A percentile compares a stretch with the other conserved stretches of the same genome.
These are phyloP conservation scores for Myrmecobius fasciatus DNA, from an alignment of 2,113 vertebrate species.

Conservation along the genomic window DNA sequence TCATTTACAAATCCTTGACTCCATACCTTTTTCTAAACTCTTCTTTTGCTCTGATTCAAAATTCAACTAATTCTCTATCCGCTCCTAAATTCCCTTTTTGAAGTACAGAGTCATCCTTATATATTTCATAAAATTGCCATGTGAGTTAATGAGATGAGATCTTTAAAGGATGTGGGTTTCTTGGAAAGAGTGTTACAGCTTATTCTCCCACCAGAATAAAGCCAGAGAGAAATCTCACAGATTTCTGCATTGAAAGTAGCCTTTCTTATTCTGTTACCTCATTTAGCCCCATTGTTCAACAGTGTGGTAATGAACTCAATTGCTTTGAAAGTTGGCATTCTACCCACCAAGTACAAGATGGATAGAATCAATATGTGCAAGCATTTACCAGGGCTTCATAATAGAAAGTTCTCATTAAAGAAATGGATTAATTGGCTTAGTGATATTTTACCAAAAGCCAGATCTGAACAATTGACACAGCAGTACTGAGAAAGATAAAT, in stretches of 20 bases:
- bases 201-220: not conserved
- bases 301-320: constrained; percentile 37
- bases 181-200: not conserved
- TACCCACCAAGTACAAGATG: constrained; percentile 63
- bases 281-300: not conserved
- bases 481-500: constrained; percentile 65
- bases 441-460: constrained; percentile 69
- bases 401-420: constrained; percentile 72
- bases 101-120: constrained; percentile 25
- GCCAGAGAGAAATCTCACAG: not conserved
- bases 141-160: not conserved
- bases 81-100: not conserved
- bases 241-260: not conserved
- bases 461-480: constrained; percentile 64
- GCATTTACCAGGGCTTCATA: constrained; percentile 48
- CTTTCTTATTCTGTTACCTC: not conserved
- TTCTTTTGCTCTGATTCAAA: constrained; percentile 13
- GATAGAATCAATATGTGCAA: constrained; percentile 64
- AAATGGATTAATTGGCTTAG: constrained; percentile 77
- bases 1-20: constrained; percentile 5
- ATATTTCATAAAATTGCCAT: not conserved
- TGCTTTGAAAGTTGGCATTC: constrained; percentile 52
- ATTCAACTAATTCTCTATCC: not conserved
- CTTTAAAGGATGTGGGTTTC: not conserved
- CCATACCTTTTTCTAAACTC: not conserved